phyloP scores from a whole-genome alignment of 2,797 vertebrate species.

The Mastacembelus armatus region DNA sequence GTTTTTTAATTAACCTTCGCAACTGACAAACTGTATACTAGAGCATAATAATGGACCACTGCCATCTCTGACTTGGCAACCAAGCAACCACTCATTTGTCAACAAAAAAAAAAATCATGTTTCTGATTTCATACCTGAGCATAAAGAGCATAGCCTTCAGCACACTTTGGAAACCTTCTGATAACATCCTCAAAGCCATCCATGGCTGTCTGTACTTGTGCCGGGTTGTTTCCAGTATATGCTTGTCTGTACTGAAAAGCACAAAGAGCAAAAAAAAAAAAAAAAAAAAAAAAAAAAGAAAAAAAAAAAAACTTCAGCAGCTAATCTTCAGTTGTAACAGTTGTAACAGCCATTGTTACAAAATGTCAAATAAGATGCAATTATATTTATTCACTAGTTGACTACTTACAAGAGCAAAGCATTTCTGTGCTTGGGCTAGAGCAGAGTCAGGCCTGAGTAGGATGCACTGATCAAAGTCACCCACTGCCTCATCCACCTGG shows the following conservation, averaged over 20 bases:
- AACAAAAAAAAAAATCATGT: not conserved
- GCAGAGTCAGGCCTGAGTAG: slow-evolving; percentile 95
- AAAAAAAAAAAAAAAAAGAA: slow-evolving; percentile 28
- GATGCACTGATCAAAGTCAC: slow-evolving; percentile 98
- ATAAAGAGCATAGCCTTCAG: slow-evolving; percentile 97
- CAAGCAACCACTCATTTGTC: not conserved
- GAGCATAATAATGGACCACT: not conserved
- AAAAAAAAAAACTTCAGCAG: not conserved
- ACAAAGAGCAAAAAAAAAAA: slow-evolving; percentile 15
- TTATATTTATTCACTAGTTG: too few relatives aligned
- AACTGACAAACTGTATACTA: not conserved
- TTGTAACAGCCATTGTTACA: not conserved
- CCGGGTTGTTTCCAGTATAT: slow-evolving; percentile 95
- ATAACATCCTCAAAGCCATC: slow-evolving; percentile 98
- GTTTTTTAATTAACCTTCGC: too few relatives aligned
- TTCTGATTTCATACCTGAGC: slow-evolving; percentile 88
- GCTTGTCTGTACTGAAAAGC: slow-evolving; percentile 93
- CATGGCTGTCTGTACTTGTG: slow-evolving; percentile 96
- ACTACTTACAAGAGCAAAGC: slow-evolving; percentile 93
- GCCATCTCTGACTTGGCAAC: too few relatives aligned
- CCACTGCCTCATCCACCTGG: slow-evolving; percentile 97
- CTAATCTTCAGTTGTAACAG: not conserved
- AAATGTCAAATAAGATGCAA: not conserved
- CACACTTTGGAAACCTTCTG: slow-evolving; percentile 94
- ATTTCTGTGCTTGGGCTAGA: slow-evolving; percentile 98